phyloP scores from a whole-genome alignment of 2,113 vertebrate genomes.

The Lamprologus lemairii region DNA sequence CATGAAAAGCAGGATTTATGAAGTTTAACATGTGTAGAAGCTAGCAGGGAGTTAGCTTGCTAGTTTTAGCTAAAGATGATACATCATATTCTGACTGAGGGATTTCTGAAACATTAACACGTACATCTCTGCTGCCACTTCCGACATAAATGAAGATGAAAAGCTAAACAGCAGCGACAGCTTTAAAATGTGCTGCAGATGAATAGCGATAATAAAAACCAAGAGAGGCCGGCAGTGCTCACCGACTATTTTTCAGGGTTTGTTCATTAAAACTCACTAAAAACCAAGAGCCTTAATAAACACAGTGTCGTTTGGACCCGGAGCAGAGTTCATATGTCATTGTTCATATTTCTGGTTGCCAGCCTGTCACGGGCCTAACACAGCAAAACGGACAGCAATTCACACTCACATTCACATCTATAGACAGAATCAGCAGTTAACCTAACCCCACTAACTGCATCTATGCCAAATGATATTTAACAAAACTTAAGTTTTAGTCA shows the following conservation, averaged over 20 bases:
- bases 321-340: not conserved
- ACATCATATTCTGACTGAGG: not conserved
- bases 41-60: not conserved
- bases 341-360: not conserved
- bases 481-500: not conserved
- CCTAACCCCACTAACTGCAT: rapidly evolving
- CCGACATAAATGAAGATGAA: not conserved
- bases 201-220: not conserved
- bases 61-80: not conserved
- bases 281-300: not conserved
- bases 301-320: not conserved
- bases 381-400: not conserved
- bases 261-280: not conserved
- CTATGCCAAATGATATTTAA: not conserved
- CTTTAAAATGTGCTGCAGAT: not conserved
- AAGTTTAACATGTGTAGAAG: rapidly evolving
- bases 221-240: not conserved
- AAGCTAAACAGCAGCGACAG: not conserved
- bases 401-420: not conserved
- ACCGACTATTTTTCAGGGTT: not conserved
- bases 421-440: not conserved
- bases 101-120: not conserved
- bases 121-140: not conserved
- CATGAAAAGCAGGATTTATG: not conserved
- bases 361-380: not conserved